A percentile compares a stretch with the other conserved stretches of the same genome.
These are phyloP conservation scores for Itoplectis maculator DNA, from an alignment of 2,888 invertebrate genomes.

Conservation along the genomic window DNA sequence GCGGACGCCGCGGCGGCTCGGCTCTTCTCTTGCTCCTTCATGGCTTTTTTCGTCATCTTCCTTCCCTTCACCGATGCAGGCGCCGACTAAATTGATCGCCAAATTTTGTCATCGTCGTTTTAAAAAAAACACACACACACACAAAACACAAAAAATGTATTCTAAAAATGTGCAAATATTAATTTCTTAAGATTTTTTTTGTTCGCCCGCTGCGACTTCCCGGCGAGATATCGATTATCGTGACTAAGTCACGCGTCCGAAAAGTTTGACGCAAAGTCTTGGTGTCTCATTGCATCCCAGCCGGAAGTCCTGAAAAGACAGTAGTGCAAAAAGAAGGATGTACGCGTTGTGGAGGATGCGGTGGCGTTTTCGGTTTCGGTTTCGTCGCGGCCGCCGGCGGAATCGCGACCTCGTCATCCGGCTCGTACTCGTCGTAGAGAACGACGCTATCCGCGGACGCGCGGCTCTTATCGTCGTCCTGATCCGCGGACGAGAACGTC, in stretches of 20 bases:
- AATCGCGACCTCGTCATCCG: slow-evolving; percentile 62
- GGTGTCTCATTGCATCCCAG: background rate
- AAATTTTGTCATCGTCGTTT: background rate
- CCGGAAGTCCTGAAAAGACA: background rate
- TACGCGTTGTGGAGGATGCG: slow-evolving; percentile 63
- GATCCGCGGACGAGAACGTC: slow-evolving; percentile 35
- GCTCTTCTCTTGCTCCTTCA: slow-evolving; percentile 72
- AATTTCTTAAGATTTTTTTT: background rate
- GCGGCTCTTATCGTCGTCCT: slow-evolving; percentile 54
- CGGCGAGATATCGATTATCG: background rate
- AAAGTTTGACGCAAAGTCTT: background rate
- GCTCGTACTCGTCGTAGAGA: slow-evolving; percentile 73
- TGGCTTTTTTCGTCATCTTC: slow-evolving; percentile 70
- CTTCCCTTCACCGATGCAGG: slow-evolving; percentile 57
- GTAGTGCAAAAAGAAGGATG: slow-evolving; percentile 33
- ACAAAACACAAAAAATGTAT: too few species aligned
- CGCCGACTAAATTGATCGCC: slow-evolving; percentile 6
- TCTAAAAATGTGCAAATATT: too few species aligned
- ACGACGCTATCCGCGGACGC: slow-evolving; percentile 28
- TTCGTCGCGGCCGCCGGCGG: slow-evolving; percentile 26
- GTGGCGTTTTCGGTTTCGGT: slow-evolving; percentile 40
- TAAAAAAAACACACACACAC: too few species aligned
- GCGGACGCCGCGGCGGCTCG: slow-evolving; percentile 68
- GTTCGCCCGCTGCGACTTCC: background rate
- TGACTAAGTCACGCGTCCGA: background rate